Conservation (phyloP, 1,140 invertebrate genomes). For the Teleopsis dalmanni region DNA sequence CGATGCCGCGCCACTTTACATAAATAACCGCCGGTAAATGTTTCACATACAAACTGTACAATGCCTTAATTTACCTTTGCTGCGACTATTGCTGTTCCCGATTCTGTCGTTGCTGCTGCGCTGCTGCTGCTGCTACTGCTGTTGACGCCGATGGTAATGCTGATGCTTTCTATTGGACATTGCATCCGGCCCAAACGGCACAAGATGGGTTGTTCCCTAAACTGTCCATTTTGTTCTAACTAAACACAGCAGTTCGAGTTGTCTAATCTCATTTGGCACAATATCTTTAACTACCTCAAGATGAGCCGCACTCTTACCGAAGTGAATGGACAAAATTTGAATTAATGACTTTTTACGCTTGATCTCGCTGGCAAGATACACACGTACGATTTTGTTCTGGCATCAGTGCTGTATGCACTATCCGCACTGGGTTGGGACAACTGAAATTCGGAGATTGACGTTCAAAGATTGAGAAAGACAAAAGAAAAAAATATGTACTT, state of each 20-base stretch:
- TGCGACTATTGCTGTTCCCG: too few species aligned
- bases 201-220: not conserved
- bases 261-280: too few species aligned
- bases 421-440: not conserved
- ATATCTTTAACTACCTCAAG: too few species aligned
- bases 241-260: too few species aligned
- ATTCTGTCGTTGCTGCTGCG: too few species aligned
- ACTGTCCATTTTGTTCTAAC: conserved; percentile 2
- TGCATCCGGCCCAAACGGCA: not conserved
- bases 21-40: too few species aligned
- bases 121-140: not conserved
- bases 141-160: not conserved
- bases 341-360: conserved; percentile 43
- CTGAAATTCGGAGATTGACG: not conserved
- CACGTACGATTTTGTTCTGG: not conserved
- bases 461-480: not conserved
- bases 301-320: too few species aligned
- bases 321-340: conserved; percentile 38
- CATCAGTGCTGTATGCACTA: not conserved
- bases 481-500: not conserved
- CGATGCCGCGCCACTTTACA: too few species aligned
- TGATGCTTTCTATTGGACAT: not conserved
- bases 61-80: too few species aligned
- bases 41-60: too few species aligned
- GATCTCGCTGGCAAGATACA: conserved; percentile 21